These are phyloP conservation scores for Pteria penguin DNA, from an alignment of 2,888 invertebrate species.

Conservation along the genomic window DNA sequence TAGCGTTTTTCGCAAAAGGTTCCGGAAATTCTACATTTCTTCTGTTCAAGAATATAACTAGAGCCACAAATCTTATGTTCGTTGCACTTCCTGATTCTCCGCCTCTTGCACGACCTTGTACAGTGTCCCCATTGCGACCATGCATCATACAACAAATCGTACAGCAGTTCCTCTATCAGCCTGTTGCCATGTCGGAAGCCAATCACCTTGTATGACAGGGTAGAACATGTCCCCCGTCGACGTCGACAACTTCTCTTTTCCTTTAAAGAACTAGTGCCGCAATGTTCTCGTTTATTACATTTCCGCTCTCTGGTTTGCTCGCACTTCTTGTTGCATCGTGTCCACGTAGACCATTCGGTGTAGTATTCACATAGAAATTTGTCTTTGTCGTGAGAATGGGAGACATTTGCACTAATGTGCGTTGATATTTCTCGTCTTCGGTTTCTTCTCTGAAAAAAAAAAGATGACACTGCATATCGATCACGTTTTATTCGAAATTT, in stretches of 20 bases:
- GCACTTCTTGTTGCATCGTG: conserved; percentile 74
- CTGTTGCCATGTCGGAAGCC: conserved; percentile 63
- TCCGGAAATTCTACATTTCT: conserved; percentile 91
- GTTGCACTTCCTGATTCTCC: conserved; percentile 87
- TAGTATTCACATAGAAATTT: conserved; percentile 63
- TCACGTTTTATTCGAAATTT: too few relatives aligned
- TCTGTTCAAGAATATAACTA: conserved; percentile 89
- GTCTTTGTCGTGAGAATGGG: neutral
- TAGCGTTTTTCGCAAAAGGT: conserved; percentile 86
- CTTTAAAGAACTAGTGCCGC: conserved; percentile 72
- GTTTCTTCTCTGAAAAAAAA: neutral
- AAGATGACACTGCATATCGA: too few relatives aligned
- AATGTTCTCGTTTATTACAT: conserved; percentile 64
- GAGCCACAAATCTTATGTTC: conserved; percentile 88
- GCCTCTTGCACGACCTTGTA: conserved; percentile 88
- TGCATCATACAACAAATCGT: conserved; percentile 78
- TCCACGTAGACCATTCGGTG: conserved; percentile 75
- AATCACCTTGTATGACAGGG: conserved; percentile 56
- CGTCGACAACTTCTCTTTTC: conserved; percentile 73
- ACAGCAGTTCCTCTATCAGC: conserved; percentile 69
- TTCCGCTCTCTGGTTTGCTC: conserved; percentile 75
- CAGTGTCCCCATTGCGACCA: conserved; percentile 94
- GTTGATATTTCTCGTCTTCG: neutral
- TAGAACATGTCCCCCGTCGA: conserved; percentile 52
- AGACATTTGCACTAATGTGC: neutral